phyloP scores from a whole-genome alignment of 2,113 vertebrate genomes.

The Ophiodon elongatus region DNA sequence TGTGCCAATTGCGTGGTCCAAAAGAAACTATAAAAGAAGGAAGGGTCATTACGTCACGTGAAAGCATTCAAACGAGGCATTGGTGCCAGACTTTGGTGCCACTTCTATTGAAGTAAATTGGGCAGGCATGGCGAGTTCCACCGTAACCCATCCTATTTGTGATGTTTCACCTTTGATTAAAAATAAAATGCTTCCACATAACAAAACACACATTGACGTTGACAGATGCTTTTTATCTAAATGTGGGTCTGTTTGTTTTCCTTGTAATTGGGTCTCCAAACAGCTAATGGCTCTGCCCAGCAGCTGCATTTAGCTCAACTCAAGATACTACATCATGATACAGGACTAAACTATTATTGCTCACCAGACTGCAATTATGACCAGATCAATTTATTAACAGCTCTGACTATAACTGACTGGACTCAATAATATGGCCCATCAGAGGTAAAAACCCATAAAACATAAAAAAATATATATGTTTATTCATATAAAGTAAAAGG shows the following conservation, averaged over 20 bases:
- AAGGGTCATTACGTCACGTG: background rate
- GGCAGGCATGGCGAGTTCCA: background rate
- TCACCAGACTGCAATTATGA: background rate
- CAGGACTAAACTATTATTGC: background rate
- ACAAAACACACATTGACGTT: background rate
- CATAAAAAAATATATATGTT: background rate
- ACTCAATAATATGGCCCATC: background rate
- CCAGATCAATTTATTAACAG: background rate
- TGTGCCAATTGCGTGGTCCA: background rate
- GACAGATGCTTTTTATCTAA: background rate
- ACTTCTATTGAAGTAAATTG: background rate
- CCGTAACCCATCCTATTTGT: background rate
- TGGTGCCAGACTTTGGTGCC: conserved; percentile 2
- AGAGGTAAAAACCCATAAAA: background rate
- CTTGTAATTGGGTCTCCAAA: background rate
- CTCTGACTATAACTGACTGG: background rate
- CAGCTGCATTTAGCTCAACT: background rate
- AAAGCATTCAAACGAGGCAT: background rate
- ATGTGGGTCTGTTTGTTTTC: background rate
- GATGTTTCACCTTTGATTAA: background rate
- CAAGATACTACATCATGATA: background rate
- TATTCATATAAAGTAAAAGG: background rate
- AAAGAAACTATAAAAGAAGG: background rate
- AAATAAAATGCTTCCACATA: background rate
- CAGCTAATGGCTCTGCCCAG: background rate